A percentile compares a stretch with the other conserved stretches of the same genome.
These are phyloP conservation scores for Bombus huntii DNA, from an alignment of 1,140 invertebrate species.

Conservation along the genomic window DNA sequence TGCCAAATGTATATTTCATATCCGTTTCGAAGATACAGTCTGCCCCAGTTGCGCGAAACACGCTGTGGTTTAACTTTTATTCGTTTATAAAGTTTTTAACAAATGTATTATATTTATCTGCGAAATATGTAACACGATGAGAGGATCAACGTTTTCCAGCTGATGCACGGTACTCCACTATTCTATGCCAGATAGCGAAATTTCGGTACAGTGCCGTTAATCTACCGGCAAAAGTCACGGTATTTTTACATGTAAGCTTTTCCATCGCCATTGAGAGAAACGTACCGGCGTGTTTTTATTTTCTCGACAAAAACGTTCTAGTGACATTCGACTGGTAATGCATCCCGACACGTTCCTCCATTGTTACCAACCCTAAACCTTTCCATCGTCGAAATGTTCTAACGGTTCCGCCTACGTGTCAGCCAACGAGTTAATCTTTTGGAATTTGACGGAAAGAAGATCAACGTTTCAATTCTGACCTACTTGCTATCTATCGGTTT, in stretches of 20 bases:
- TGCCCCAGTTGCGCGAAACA: neutral
- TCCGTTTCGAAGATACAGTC: neutral
- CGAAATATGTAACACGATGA: neutral
- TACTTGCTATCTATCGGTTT: constrained; percentile 22
- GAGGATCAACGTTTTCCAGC: neutral
- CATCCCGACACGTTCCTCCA: neutral
- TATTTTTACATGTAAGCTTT: neutral
- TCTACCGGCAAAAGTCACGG: neutral
- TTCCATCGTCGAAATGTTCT: neutral
- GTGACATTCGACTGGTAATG: constrained; percentile 17
- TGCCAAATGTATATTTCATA: neutral
- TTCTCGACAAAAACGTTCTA: neutral
- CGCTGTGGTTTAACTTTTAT: neutral
- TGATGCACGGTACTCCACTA: neutral
- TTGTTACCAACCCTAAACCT: constrained; percentile 1
- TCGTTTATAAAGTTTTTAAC: neutral
- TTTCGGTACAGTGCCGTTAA: neutral
- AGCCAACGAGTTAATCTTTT: constrained; percentile 27
- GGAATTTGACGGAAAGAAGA: constrained; percentile 6
- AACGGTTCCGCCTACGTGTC: neutral
- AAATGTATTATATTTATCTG: neutral
- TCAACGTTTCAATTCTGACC: constrained; percentile 17
- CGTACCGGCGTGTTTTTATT: neutral
- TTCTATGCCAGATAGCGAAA: neutral
- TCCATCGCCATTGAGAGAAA: neutral